phyloP scores from a whole-genome alignment of 2,888 invertebrate species.

The Leptopilina drosophilae region DNA sequence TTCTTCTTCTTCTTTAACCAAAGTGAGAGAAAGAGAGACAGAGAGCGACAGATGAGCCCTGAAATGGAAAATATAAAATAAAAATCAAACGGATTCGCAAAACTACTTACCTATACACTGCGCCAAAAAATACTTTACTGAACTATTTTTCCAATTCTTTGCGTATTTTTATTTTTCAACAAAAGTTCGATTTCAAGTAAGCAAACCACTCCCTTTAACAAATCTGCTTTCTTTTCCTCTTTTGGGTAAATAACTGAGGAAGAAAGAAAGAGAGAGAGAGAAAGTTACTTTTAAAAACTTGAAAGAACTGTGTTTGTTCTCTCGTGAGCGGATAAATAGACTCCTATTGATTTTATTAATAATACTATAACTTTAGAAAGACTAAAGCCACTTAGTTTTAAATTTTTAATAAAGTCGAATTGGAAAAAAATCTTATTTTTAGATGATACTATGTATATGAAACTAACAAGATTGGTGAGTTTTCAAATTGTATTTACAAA shows the following conservation, averaged over 20 bases:
- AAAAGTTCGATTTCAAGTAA: slow-evolving; percentile 33
- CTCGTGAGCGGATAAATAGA: neutral
- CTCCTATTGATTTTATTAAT: neutral
- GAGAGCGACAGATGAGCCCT: slow-evolving; percentile 26
- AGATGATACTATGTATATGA: no score
- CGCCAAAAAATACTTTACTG: neutral
- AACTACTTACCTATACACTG: slow-evolving; percentile 19
- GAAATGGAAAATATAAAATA: neutral
- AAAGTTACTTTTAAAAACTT: slow-evolving; percentile 13
- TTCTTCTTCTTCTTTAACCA: neutral
- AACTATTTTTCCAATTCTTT: slow-evolving; percentile 21
- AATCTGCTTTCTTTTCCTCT: slow-evolving; percentile 23
- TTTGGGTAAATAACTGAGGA: slow-evolving; percentile 1
- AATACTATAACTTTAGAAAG: neutral
- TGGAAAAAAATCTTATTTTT: no score
- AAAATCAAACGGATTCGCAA: slow-evolving; percentile 1
- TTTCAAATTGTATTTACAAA: no score
- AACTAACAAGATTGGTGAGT: no score
- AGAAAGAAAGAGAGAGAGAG: neutral
- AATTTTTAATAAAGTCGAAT: neutral
- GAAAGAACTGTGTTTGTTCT: neutral
- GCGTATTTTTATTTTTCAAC: neutral
- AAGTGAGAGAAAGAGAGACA: no score
- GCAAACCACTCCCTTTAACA: slow-evolving; percentile 26
- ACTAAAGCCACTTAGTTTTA: no score